These are phyloP conservation scores for Rhynchopsitta pachyrhyncha DNA, from an alignment of 2,113 vertebrate species.

Conservation along the genomic window DNA sequence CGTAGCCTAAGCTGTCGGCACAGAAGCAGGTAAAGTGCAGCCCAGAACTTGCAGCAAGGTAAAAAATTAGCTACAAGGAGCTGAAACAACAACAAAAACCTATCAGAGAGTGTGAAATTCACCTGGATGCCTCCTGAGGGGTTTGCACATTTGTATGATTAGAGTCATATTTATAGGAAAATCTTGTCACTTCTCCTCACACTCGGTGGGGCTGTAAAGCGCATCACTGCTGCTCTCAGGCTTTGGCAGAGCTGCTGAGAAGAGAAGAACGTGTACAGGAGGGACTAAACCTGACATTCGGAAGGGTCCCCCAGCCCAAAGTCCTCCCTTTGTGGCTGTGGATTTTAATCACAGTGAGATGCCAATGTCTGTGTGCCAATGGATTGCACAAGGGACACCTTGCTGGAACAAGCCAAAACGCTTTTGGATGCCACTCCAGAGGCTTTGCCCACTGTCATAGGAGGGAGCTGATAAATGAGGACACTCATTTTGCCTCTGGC, in stretches of 20 bases:
- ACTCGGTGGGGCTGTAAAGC: slow-evolving; percentile 6
- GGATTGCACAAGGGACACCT: neutral
- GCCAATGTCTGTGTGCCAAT: accelerated
- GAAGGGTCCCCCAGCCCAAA: neutral
- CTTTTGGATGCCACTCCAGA: neutral
- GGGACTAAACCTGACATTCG: neutral
- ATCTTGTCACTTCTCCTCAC: slow-evolving; percentile 57
- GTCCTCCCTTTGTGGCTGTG: neutral
- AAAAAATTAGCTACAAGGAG: neutral
- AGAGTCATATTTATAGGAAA: slow-evolving; percentile 54
- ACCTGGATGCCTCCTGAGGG: slow-evolving; percentile 44
- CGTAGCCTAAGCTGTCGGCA: neutral
- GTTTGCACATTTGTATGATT: slow-evolving; percentile 46
- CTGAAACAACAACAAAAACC: neutral
- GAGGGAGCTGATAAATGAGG: neutral
- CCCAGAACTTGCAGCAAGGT: neutral
- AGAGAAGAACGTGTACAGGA: neutral
- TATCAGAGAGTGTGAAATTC: slow-evolving; percentile 53
- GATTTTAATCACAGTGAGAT: neutral
- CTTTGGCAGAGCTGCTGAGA: neutral
- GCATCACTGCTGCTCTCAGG: neutral
- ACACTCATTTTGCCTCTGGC: neutral
- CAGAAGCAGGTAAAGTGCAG: neutral
- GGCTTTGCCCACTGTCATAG: neutral
- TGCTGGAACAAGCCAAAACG: neutral